Base-by-base conservation (phyloP, 2,797 vertebrate species). In the Emys orbicularis region DNA sequence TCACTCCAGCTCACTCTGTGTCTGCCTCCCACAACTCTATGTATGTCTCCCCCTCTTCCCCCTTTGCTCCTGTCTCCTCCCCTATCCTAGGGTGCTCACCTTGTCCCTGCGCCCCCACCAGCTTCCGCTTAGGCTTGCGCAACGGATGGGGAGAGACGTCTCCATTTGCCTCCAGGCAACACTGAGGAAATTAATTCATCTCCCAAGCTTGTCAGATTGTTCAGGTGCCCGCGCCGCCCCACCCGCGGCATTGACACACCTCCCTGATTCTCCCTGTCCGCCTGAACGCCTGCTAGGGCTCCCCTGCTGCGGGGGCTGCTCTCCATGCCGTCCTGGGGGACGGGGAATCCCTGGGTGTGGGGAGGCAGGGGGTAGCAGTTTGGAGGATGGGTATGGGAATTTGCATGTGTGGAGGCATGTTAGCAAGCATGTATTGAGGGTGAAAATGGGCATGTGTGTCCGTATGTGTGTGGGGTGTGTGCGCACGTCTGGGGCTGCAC, bases 161-260 rank as follows among this genome's bases (percentile, higher is more conserved):
- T 97, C 79, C 89, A 93, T 59, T 79, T n/a, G 88, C 95, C 97
- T 96, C 96, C 96, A 72, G 97, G 97, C 97, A 93, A 97, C 95
- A 96, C 96, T 94, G 97, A 97, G 97, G 97, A 97, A 98, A 98
- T 98, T 97, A 97, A 97, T 97, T 98, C 97, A 97, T 98, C 97
- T 98, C 95, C 87, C 95, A 94, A 91, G 97, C 96, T 97, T 97
- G 97, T 98, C 97, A 97, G 97, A 94, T 94, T 97, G 97, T 93
- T 97, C 97, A 97, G 96, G 96, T 95, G 95, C 96, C 97, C 95
- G 44, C 52, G 56, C 27, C 44, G 8, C 74, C 74, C 74, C 74
- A 77, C 74, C 74, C 5, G 44, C 7, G 50, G 92, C 72, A 29
- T n/a, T 79, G 80, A 93, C 92, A 93, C 87, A 86, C 84, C 92